Evolutionary conservation across 2,113 vertebrate species (phyloP).

Genomic region (Syngnathus floridae): DNA sequence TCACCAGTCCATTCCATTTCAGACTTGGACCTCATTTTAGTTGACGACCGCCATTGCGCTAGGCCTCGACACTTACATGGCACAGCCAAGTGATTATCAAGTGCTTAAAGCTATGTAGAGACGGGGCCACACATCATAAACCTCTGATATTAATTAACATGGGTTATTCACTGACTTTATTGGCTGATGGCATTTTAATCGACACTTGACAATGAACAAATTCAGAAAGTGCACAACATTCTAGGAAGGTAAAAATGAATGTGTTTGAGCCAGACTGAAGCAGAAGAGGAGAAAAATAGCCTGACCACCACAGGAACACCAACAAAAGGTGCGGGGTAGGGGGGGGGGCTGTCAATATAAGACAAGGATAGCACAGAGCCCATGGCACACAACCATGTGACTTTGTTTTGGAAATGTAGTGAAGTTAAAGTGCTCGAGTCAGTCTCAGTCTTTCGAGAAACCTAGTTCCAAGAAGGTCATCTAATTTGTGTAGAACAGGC

Average conservation of each 20-base stretch:
- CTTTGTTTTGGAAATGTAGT: constrained; percentile 46
- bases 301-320: constrained; percentile 38
- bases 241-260: constrained; percentile 61
- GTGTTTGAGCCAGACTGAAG: constrained; percentile 44
- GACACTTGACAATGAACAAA: constrained; percentile 38
- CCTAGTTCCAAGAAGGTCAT: constrained; percentile 46
- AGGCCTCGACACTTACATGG: constrained; percentile 50
- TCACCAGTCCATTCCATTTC: constrained; percentile 44
- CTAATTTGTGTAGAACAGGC: constrained; percentile 54
- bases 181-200: constrained; percentile 65
- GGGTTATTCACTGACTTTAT: constrained; percentile 61
- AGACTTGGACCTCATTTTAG: constrained; percentile 64
- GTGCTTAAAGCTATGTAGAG: constrained; percentile 50
- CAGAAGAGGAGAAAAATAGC: constrained; percentile 41
- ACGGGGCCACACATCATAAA: constrained; percentile 70
- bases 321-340: constrained; percentile 18
- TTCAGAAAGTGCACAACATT: constrained; percentile 46
- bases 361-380: constrained; percentile 52
- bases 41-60: constrained; percentile 66
- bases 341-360: constrained; percentile 52
- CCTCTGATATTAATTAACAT: constrained; percentile 72
- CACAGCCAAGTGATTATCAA: constrained; percentile 59
- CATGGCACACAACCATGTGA: constrained; percentile 33
- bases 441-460: constrained; percentile 43
- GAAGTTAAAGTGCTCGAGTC: constrained; percentile 40